A percentile compares a stretch with the other conserved stretches of the same genome.
Conservation (phyloP, 2,113 vertebrate genomes). For the Oryzias javanicus region DNA sequence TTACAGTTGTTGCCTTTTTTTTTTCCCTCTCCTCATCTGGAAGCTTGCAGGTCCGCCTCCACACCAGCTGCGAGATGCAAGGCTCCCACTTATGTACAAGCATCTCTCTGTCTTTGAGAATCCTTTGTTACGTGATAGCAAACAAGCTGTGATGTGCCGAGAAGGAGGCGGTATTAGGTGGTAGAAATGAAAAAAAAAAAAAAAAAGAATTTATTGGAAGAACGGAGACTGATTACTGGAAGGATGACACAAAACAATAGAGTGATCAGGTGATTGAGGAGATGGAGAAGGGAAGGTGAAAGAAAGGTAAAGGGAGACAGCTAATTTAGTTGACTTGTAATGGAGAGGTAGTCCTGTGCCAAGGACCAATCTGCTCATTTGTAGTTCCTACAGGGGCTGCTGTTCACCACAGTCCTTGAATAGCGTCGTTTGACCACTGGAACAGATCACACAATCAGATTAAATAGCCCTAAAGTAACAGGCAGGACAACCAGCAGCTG, state of each 20-base stretch:
- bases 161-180: conserved; percentile 29
- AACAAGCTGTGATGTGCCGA: conserved; percentile 21
- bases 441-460: conserved; percentile 74
- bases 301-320: conserved; percentile 6
- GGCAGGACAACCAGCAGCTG: conserved; percentile 60
- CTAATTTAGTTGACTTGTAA: conserved; percentile 45
- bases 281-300: conserved; percentile 3
- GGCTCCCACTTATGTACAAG: conserved; percentile 69
- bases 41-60: conserved; percentile 45
- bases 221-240: conserved; percentile 14
- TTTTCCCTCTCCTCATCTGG: conserved; percentile 36
- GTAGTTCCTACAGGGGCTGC: conserved; percentile 61
- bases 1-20: conserved; percentile 46
- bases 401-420: conserved; percentile 55
- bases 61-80: conserved; percentile 65
- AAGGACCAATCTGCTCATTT: conserved; percentile 72
- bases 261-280: conserved; percentile 9
- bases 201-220: not conserved
- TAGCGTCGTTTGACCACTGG: conserved; percentile 49
- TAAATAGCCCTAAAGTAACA: conserved; percentile 66
- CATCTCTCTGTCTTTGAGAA: conserved; percentile 69
- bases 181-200: not conserved
- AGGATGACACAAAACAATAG: conserved; percentile 23
- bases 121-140: conserved; percentile 33
- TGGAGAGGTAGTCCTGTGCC: conserved; percentile 63